These are phyloP conservation scores for Mionectes olivaceus DNA, from an alignment of 2,797 vertebrate genomes.

Conservation along the genomic window DNA sequence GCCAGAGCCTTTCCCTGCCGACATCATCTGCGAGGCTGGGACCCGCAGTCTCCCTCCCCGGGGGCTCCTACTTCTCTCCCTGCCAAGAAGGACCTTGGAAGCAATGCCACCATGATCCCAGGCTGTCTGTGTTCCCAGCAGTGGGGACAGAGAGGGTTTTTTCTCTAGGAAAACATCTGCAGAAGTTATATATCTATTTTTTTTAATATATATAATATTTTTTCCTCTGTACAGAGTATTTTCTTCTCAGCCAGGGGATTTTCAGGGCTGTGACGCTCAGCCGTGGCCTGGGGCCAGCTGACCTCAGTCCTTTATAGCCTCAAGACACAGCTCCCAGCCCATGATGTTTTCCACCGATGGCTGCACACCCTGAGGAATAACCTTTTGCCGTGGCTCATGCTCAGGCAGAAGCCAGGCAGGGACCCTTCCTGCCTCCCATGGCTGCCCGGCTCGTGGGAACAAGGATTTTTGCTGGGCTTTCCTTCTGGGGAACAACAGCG, in stretches of 20 bases:
- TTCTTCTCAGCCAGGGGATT: not conserved
- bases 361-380: not conserved
- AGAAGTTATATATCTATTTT: not conserved
- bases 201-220: too few relatives aligned
- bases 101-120: not conserved
- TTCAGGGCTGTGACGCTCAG: not conserved
- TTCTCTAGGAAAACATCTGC: not conserved
- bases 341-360: not conserved
- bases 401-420: not conserved
- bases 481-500: accelerated
- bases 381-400: not conserved
- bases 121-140: not conserved
- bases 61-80: not conserved
- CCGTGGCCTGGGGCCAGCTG: not conserved
- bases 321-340: not conserved
- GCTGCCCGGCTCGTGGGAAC: not conserved
- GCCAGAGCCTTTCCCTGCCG: not conserved
- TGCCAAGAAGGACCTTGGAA: accelerated
- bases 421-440: not conserved
- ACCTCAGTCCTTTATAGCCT: not conserved
- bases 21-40: not conserved
- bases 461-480: not conserved
- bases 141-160: not conserved
- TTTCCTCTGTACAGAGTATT: not conserved
- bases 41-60: accelerated